Percentiles rank a stretch among this genome's conserved stretches.
These are phyloP conservation scores for Philereme transversata DNA, from an alignment of 2,888 invertebrate species.

Conservation along the genomic window DNA sequence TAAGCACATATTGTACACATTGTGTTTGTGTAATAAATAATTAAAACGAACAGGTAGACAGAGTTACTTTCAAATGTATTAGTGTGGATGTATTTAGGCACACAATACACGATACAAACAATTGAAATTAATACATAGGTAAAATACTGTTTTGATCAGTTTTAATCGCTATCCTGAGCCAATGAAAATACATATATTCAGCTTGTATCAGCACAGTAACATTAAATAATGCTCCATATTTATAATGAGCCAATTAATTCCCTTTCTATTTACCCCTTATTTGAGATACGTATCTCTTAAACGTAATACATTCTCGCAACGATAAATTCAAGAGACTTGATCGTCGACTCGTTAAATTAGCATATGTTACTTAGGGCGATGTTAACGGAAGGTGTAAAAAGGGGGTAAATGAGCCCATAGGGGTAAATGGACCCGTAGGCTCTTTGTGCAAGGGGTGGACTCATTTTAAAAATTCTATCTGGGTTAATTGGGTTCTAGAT, in stretches of 20 bases:
- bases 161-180: no score
- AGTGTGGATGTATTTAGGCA: no score
- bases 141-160: no score
- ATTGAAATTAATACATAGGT: no score
- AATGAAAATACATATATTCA: no score
- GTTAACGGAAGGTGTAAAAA: slow-evolving; percentile 31
- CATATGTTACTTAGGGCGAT: slow-evolving; percentile 33
- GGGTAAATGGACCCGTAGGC: slow-evolving; percentile 14
- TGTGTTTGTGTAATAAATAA: no score
- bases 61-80: no score
- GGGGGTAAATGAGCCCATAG: slow-evolving; percentile 22
- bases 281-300: slow-evolving; percentile 17
- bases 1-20: no score
- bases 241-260: not conserved
- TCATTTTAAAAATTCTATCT: slow-evolving; percentile 21
- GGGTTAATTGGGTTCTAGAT: slow-evolving; percentile 15
- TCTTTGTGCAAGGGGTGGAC: not conserved
- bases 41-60: no score
- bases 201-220: no score
- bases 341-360: slow-evolving; percentile 38
- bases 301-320: slow-evolving; percentile 21
- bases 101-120: no score
- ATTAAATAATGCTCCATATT: not conserved
- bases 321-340: slow-evolving; percentile 35
- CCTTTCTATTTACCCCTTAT: not conserved